Evolutionary conservation across 64 coral and sea anemone genomes (phyloP), one percentile per base, ranked within the genome.

Genomic region (Anthopleura sola): DNA sequence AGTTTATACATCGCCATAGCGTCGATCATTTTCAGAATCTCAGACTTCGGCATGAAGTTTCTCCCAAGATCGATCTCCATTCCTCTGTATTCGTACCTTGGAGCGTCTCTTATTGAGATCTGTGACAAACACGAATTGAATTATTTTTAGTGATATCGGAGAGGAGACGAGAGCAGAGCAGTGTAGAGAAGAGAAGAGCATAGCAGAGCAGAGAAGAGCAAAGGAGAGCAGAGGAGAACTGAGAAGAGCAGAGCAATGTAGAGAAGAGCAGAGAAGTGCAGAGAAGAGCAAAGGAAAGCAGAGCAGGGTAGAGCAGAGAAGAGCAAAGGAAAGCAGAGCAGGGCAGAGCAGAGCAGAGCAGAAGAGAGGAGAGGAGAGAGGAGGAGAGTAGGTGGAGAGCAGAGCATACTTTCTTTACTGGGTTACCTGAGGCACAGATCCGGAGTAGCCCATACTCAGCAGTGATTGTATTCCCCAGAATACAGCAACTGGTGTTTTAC

Each of bases 1-100:
- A 95, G 38, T 57, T 95, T 88, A 50, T 95, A 91, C 86, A 95
- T 88, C 2, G 93, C 66, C 93, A 91, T 95, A 24, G 77, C 75
- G 49, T 91, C 90, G 6, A 95, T 91, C 75, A 91, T 51, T 21
- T 95, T 95, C 24, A 91, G 57, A 18, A 95, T 85, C 31, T 91
- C 93, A 3, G 76, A 78, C 44, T 95, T 95, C 5, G 57, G 75
- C 81, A 95, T 91, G 54, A 95, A 91, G 75, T 95, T 95, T 16
- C 93, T 89, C 33, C 93, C 89, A 60, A 95, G 86, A 54, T 95
- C 93, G 16, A 95, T 75, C 46, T 95, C 89, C 93, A 95, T 88
- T 60, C 93, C 93, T 16, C 93, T 85, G 60, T 91, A 95, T 12
- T 80, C 82, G 24, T 85, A 95, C 57, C 93, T 81, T 29, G 93